These are phyloP conservation scores for Epirrhoe alternata DNA, from an alignment of 2,888 invertebrate genomes.

Conservation along the genomic window DNA sequence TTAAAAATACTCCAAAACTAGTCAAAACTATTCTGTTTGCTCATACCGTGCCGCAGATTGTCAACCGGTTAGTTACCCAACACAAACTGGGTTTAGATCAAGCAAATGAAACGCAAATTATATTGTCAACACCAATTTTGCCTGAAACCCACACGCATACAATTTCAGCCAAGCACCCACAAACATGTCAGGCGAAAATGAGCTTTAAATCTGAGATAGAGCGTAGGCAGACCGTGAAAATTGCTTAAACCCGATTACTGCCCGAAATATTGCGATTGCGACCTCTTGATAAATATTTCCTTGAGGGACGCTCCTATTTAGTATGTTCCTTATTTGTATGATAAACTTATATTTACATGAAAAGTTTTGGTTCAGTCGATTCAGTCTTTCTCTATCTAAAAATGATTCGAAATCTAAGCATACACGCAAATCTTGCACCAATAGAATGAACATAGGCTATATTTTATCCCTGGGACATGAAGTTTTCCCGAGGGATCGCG, in stretches of 20 bases:
- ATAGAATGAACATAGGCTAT: too few relatives aligned
- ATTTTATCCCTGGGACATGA: too few relatives aligned
- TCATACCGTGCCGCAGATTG: conserved; percentile 1
- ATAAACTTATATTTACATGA: conserved; percentile 25
- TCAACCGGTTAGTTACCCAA: conserved; percentile 27
- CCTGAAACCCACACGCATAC: conserved; percentile 43
- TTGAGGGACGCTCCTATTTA: conserved; percentile 29
- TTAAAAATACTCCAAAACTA: too few relatives aligned
- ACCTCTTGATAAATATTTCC: conserved; percentile 39
- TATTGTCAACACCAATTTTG: conserved; percentile 61
- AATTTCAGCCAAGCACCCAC: conserved; percentile 25
- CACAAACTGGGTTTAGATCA: conserved; percentile 43
- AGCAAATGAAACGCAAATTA: conserved; percentile 60
- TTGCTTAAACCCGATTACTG: conserved; percentile 39
- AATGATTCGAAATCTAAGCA: too few relatives aligned
- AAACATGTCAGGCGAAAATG: conserved; percentile 25
- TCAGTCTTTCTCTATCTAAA: neutral
- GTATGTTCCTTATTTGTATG: conserved; percentile 33
- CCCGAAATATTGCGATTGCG: conserved; percentile 35
- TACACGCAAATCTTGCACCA: too few relatives aligned
- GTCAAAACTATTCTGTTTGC: neutral
- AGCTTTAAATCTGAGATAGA: conserved; percentile 34
- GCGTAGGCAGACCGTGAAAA: conserved; percentile 25
- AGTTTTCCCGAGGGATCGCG: too few relatives aligned
- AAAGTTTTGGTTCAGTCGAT: neutral